These are phyloP conservation scores for Cuniculus paca DNA, from an alignment of 2,797 vertebrate species.

Conservation along the genomic window DNA sequence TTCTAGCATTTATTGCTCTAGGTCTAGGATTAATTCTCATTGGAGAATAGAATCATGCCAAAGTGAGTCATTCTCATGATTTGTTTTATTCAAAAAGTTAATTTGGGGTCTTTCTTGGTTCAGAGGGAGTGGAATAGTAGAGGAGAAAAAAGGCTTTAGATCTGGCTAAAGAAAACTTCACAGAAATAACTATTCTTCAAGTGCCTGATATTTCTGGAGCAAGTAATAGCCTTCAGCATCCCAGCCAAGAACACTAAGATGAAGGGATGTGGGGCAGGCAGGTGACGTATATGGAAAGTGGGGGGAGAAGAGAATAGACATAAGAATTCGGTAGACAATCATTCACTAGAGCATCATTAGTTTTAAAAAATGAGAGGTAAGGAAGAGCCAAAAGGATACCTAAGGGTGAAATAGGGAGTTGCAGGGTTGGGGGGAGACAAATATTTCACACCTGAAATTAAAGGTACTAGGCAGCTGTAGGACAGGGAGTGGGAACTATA, in stretches of 20 bases:
- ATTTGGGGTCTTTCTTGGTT: neutral
- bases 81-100: constrained; percentile 26
- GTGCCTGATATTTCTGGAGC: neutral
- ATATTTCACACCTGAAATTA: neutral
- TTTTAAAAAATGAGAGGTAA: neutral
- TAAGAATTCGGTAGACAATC: neutral
- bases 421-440: neutral
- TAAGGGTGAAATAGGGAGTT: neutral
- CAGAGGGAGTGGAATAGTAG: neutral
- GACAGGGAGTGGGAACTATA: neutral
- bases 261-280: neutral
- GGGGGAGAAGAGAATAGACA: neutral
- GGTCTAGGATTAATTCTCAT: constrained; percentile 8
- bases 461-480: neutral
- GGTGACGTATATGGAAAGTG: neutral
- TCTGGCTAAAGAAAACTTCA: neutral
- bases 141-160: neutral
- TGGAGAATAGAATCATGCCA: constrained; percentile 6
- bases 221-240: neutral
- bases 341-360: neutral
- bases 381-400: neutral
- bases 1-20: constrained; percentile 7
- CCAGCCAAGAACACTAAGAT: neutral
- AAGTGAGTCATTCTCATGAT: constrained; percentile 36
- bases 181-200: constrained; percentile 1